These are phyloP conservation scores for Semicossyphus pulcher DNA, from an alignment of 2,113 vertebrate genomes.

Conservation along the genomic window DNA sequence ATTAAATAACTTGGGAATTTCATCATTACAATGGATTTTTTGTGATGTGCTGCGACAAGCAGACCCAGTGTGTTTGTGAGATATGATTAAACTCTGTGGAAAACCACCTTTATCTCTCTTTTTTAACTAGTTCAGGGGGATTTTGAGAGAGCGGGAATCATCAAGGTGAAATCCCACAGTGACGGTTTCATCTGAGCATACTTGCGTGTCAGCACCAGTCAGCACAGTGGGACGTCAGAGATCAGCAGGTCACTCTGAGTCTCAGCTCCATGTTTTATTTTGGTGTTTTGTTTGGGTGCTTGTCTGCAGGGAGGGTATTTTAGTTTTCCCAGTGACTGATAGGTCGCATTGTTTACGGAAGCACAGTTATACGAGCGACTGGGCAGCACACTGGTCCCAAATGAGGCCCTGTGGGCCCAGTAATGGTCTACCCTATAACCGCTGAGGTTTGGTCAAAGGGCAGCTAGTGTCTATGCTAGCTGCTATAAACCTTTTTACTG, in stretches of 20 bases:
- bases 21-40: neutral
- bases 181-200: conserved; percentile 25
- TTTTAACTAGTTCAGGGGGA: neutral
- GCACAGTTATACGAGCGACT: conserved; percentile 66
- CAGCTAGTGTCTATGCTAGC: conserved; percentile 41
- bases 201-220: conserved; percentile 32
- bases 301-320: conserved; percentile 62
- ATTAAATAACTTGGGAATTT: conserved; percentile 12
- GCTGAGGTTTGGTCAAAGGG: conserved; percentile 23
- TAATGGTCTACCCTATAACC: conserved; percentile 43
- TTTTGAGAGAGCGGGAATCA: conserved; percentile 9
- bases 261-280: conserved; percentile 56
- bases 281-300: conserved; percentile 69
- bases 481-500: conserved; percentile 61
- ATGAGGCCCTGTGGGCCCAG: conserved; percentile 50
- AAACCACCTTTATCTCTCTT: neutral
- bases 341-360: conserved; percentile 71
- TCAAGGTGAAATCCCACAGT: too few relatives aligned
- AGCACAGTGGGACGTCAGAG: conserved; percentile 32
- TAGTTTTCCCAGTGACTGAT: conserved; percentile 66
- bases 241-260: conserved; percentile 56
- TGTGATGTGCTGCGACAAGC: conserved; percentile 2
- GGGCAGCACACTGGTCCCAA: conserved; percentile 46
- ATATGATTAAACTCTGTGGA: neutral
- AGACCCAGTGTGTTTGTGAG: neutral